phyloP scores from a whole-genome alignment of 2,797 vertebrate species.

The Fringilla coelebs region DNA sequence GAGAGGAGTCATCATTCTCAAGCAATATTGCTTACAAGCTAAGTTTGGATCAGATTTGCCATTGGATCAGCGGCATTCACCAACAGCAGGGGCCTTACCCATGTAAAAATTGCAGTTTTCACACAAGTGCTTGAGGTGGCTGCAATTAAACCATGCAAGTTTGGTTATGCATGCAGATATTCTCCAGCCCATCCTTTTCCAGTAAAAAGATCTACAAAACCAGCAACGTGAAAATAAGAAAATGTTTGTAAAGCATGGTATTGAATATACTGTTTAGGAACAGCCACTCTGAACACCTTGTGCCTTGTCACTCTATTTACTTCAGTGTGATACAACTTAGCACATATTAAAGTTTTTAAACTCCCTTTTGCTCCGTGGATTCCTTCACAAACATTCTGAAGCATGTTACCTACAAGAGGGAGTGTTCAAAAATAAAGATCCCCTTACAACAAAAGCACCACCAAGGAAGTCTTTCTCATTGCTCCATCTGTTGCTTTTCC shows the following conservation, averaged over 20 bases:
- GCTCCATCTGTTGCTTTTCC: not conserved
- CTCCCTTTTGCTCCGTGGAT: not conserved
- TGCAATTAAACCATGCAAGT: not conserved
- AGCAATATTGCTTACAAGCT: not conserved
- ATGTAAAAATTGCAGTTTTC: conserved; percentile 28
- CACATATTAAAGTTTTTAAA: not conserved
- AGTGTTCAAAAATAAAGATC: not conserved
- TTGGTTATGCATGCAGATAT: not conserved
- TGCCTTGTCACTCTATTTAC: not conserved
- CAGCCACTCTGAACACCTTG: not conserved
- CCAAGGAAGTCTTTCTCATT: not conserved
- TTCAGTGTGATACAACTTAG: not conserved
- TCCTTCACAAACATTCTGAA: not conserved
- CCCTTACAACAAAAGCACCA: not conserved
- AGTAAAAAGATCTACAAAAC: not conserved
- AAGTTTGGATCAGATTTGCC: not conserved
- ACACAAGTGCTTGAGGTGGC: not conserved
- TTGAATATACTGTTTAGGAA: not conserved
- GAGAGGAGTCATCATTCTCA: not conserved
- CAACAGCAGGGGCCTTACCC: conserved; percentile 12
- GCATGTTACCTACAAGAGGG: accelerated
- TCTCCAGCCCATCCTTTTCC: not conserved
- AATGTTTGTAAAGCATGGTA: not conserved
- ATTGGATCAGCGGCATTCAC: conserved; percentile 6
- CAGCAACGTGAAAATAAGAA: not conserved